These are phyloP conservation scores for Thryonomys swinderianus DNA, from an alignment of 2,113 vertebrate genomes.

Conservation along the genomic window DNA sequence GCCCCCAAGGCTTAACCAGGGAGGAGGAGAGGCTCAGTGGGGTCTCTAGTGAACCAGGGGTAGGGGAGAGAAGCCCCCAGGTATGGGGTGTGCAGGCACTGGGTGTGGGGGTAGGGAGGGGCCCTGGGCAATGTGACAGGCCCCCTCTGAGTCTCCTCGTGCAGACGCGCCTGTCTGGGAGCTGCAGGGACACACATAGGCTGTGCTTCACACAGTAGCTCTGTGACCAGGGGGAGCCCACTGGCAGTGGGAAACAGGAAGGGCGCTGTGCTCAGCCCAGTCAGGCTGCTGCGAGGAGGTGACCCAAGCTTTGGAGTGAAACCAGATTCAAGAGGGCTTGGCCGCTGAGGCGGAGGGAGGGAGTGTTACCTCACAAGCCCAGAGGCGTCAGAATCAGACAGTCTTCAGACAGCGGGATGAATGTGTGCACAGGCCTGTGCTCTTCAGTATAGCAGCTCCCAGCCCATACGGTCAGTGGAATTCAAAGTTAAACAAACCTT, in stretches of 20 bases:
- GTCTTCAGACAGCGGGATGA: not conserved
- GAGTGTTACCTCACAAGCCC: not conserved
- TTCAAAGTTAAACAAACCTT: not conserved
- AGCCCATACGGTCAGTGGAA: not conserved
- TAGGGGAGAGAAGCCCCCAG: not conserved
- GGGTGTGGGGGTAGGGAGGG: not conserved
- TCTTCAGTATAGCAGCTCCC: not conserved
- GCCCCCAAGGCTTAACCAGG: not conserved
- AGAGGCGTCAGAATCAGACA: not conserved
- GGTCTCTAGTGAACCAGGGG: not conserved
- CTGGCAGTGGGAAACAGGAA: not conserved
- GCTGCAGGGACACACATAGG: not conserved
- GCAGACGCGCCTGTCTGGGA: not conserved
- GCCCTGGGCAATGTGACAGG: fast-evolving
- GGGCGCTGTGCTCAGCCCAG: not conserved
- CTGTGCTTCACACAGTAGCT: not conserved
- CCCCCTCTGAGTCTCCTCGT: not conserved
- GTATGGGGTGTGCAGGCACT: not conserved
- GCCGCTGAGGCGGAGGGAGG: not conserved
- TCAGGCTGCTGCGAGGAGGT: not conserved
- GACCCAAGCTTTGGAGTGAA: not conserved
- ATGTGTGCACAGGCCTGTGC: not conserved
- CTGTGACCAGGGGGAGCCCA: not conserved
- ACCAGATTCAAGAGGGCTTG: not conserved
- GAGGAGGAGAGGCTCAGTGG: not conserved